Evolutionary conservation across 2,797 vertebrate genomes (phyloP), one percentile per base, ranked within the genome.

Genomic region (Tapera naevia): DNA sequence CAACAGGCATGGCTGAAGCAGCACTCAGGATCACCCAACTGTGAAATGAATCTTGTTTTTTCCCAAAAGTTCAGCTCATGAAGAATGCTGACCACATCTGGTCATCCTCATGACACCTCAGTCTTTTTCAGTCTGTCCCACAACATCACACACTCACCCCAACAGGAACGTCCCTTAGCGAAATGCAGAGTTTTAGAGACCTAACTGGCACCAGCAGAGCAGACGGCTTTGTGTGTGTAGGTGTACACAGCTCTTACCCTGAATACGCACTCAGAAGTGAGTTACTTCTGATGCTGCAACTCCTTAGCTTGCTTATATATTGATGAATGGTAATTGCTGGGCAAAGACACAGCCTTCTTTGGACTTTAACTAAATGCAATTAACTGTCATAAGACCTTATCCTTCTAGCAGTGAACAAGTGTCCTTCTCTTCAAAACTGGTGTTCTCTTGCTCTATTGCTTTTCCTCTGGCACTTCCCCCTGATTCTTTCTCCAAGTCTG

Each of bases 291-390:
- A n/a, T 41, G 18, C 67, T 58, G 41, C 32, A 65, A 7, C 5
- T 57, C 62, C 54, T 56, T 41, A 10, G 21, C 37, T 72, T 79
- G n/a, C 41, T 75, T 33, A 1, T 69, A 4, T 28, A 19, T 65
- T 2, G 0, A 41, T 3, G 56, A 27, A 37, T 8, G 7, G 3
- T 13, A 86, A 74, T 2, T 76, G 74, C 48, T 1, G 1, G 30
- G 33, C 18, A 72, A 35, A 32, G 35, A 54, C 3, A 7, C 10
- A 74, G 57, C 17, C 19, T 41, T 81, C 35, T 48, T 79, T 35
- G 61, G 37, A 21, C 57, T 89, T 91, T 32, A 32, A 35, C 32
- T 64, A 69, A 78, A 60, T 28, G 45, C 27, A 69, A 13, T 43
- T 71, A 80, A 35, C 25, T 53, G n/a, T 25, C 19, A n/a, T 35